phyloP scores from a whole-genome alignment of 2,888 invertebrate genomes.

The Agriopis leucophaearia region DNA sequence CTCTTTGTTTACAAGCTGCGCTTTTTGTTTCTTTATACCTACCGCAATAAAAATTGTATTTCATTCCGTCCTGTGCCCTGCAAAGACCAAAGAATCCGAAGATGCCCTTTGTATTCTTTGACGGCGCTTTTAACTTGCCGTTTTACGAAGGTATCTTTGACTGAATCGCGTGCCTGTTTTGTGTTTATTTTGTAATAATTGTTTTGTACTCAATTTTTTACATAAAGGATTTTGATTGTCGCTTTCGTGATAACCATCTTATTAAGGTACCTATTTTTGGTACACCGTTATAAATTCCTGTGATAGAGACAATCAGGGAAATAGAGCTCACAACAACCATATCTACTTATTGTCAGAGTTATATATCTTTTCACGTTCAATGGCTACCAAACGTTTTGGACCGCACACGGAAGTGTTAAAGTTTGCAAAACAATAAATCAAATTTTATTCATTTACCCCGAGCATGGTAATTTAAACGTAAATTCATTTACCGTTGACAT shows the following conservation, averaged over 20 bases:
- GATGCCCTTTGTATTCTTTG: slow-evolving; percentile 17
- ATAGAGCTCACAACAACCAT: no score
- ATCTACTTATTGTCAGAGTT: background rate
- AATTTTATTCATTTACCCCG: slow-evolving; percentile 6
- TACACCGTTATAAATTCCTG: no score
- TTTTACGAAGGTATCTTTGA: slow-evolving; percentile 7
- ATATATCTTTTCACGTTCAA: background rate
- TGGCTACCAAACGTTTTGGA: background rate
- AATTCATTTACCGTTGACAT: slow-evolving; percentile 20
- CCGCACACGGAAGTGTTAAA: background rate
- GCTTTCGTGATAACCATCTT: background rate
- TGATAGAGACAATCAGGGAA: no score
- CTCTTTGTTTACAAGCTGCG: slow-evolving; percentile 47
- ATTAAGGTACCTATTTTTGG: background rate
- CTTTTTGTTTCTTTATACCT: slow-evolving; percentile 38
- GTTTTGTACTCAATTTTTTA: no score
- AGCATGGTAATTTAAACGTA: slow-evolving; percentile 11
- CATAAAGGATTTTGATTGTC: background rate
- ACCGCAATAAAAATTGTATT: slow-evolving; percentile 15
- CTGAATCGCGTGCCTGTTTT: background rate
- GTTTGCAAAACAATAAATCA: slow-evolving; percentile 15
- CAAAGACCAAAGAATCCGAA: slow-evolving; percentile 2
- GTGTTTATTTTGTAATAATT: background rate
- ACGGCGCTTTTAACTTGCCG: background rate
- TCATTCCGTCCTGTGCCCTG: slow-evolving; percentile 9